Evolutionary conservation across 2,888 invertebrate genomes (phyloP).

Genomic region (Oegoconia quadripuncta): DNA sequence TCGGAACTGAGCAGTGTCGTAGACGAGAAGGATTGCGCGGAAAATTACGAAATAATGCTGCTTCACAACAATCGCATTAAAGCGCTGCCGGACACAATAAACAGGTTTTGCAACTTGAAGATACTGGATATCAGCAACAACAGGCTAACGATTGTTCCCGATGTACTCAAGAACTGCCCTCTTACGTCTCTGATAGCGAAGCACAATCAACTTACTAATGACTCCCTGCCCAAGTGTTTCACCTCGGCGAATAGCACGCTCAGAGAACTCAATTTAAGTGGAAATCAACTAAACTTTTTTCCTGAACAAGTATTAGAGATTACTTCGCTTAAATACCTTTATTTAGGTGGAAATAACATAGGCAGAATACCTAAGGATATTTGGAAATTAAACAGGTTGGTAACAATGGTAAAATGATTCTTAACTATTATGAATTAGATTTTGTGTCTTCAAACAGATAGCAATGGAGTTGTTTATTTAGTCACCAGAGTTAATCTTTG

Average conservation of each 20-base stretch:
- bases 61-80: conserved; percentile 92
- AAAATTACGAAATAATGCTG: conserved; percentile 85
- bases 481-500: too few species aligned
- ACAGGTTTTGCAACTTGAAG: conserved; percentile 85
- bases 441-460: too few species aligned
- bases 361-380: conserved; percentile 89
- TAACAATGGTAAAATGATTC: conserved; percentile 4
- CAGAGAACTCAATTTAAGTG: conserved; percentile 95
- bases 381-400: conserved; percentile 69
- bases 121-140: conserved; percentile 94
- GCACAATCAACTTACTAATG: conserved; percentile 91
- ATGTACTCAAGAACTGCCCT: conserved; percentile 86
- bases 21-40: conserved; percentile 78
- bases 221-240: conserved; percentile 93
- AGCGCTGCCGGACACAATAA: conserved; percentile 81
- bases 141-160: conserved; percentile 86
- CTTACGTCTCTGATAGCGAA: conserved; percentile 90
- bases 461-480: too few species aligned
- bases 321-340: conserved; percentile 87
- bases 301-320: conserved; percentile 93
- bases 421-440: too few species aligned
- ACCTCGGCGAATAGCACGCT: conserved; percentile 80
- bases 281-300: conserved; percentile 90
- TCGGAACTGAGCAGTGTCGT: conserved; percentile 80
- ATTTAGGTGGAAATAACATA: conserved; percentile 94